These are phyloP conservation scores for Colistium nudipinnis DNA, from an alignment of 2,113 vertebrate genomes.

Conservation along the genomic window DNA sequence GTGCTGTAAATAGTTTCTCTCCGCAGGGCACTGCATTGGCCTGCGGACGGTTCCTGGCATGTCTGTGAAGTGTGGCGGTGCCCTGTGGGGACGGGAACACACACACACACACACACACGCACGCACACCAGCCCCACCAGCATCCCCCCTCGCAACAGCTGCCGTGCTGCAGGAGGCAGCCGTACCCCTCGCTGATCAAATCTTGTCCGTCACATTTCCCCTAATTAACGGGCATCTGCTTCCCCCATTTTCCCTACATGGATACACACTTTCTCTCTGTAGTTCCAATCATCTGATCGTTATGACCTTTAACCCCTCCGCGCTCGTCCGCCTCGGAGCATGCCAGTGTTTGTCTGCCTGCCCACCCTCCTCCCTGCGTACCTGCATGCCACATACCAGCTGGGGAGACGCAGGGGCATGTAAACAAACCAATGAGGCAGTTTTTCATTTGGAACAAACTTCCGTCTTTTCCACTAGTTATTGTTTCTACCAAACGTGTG, in stretches of 20 bases:
- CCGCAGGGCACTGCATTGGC: conserved; percentile 73
- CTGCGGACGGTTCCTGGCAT: conserved; percentile 77
- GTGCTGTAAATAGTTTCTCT: conserved; percentile 79
- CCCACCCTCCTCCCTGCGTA: conserved; percentile 26
- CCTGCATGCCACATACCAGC: conserved; percentile 45
- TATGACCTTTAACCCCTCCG: conserved; percentile 76
- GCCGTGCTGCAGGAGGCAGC: conserved; percentile 91
- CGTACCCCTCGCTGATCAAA: conserved; percentile 92
- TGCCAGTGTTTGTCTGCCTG: conserved; percentile 26
- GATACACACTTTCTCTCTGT: conserved; percentile 72
- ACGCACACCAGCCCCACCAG: conserved; percentile 60
- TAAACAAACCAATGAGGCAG: conserved; percentile 60
- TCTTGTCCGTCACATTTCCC: conserved; percentile 99
- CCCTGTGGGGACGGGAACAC: conserved; percentile 74
- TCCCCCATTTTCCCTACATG: conserved; percentile 86
- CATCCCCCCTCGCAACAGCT: conserved; percentile 90
- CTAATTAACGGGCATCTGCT: conserved; percentile 99
- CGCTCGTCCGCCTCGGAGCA: conserved; percentile 34
- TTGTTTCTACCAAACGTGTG: conserved; percentile 27
- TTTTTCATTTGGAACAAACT: conserved; percentile 41
- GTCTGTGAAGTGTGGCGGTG: conserved; percentile 77
- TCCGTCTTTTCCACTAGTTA: conserved; percentile 25
- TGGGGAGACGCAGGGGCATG: conserved; percentile 48
- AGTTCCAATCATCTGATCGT: conserved; percentile 76
- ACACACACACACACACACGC: conserved; percentile 24